Evolutionary conservation across 2,113 vertebrate species (phyloP).

Genomic region (Nannobrachium achirus): DNA sequence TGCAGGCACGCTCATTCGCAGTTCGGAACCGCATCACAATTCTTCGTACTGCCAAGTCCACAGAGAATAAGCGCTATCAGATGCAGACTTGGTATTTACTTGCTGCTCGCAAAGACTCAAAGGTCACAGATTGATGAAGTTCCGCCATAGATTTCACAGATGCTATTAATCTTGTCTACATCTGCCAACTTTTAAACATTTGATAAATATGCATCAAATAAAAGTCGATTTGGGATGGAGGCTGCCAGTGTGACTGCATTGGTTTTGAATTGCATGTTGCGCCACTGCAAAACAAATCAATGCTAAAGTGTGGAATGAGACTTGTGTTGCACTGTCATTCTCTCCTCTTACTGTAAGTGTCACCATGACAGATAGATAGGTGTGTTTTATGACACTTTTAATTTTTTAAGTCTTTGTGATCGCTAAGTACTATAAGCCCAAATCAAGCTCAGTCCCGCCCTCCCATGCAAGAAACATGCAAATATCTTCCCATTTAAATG

Average conservation of each 20-base stretch:
- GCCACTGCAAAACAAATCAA: slow-evolving; percentile 52
- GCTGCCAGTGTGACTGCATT: slow-evolving; percentile 14
- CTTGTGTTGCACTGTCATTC: neutral
- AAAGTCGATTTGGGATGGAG: slow-evolving; percentile 14
- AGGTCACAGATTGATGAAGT: slow-evolving; percentile 30
- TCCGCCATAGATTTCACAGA: slow-evolving; percentile 18
- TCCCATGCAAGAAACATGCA: neutral
- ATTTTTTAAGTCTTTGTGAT: too few relatives aligned
- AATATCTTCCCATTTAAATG: slow-evolving; percentile 1
- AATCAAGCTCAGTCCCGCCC: too few relatives aligned
- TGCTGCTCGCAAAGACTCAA: slow-evolving; percentile 10
- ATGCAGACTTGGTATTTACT: slow-evolving; percentile 8
- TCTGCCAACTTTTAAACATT: slow-evolving; percentile 22
- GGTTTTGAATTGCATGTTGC: slow-evolving; percentile 22
- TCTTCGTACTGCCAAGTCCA: neutral
- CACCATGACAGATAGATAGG: too few relatives aligned
- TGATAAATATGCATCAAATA: slow-evolving; percentile 37
- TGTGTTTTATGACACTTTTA: too few relatives aligned
- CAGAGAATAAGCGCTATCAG: neutral
- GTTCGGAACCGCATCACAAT: neutral
- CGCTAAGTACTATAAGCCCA: too few relatives aligned
- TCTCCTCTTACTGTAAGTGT: too few relatives aligned
- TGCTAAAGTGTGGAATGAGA: neutral
- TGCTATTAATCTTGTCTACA: slow-evolving; percentile 34
- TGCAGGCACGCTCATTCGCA: neutral